phyloP scores from a whole-genome alignment of 2,888 invertebrate genomes.

The Plebejus melissa region DNA sequence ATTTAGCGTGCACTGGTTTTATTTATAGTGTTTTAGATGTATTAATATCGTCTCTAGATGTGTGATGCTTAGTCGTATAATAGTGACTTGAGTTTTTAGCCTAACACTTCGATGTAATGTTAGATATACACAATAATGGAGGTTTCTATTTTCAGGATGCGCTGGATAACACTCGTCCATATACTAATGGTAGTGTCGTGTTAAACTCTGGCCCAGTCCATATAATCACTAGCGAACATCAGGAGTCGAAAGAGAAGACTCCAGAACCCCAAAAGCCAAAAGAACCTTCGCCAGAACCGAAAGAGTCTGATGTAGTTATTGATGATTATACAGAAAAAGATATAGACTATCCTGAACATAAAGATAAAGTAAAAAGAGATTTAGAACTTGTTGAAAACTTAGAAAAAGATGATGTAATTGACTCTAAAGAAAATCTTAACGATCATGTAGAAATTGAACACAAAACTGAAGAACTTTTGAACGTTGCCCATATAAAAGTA shows the following conservation, averaged over 20 bases:
- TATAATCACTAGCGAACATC: slow-evolving; percentile 64
- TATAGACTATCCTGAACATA: slow-evolving; percentile 18
- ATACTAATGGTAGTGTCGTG: slow-evolving; percentile 66
- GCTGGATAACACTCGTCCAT: slow-evolving; percentile 68
- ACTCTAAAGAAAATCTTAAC: slow-evolving; percentile 27
- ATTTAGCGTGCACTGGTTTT: slow-evolving; percentile 21
- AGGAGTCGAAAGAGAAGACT: slow-evolving; percentile 50
- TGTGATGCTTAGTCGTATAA: slow-evolving; percentile 11
- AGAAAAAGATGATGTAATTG: slow-evolving; percentile 21
- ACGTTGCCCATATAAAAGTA: slow-evolving; percentile 6
- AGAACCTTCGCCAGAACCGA: slow-evolving; percentile 35
- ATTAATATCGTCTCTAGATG: neutral
- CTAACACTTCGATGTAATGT: neutral
- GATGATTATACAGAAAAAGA: slow-evolving; percentile 14
- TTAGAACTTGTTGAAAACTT: slow-evolving; percentile 34
- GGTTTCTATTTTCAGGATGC: slow-evolving; percentile 50
- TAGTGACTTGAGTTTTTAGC: neutral
- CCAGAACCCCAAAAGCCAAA: slow-evolving; percentile 42
- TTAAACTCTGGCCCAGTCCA: slow-evolving; percentile 64
- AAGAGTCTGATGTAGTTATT: slow-evolving; percentile 39
- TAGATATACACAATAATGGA: neutral
- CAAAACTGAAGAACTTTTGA: neutral
- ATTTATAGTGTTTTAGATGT: neutral
- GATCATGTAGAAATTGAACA: slow-evolving; percentile 29
- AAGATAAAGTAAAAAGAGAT: slow-evolving; percentile 10